Evolutionary conservation across 2,888 invertebrate genomes (phyloP).

Genomic region (Julus scandinavius): DNA sequence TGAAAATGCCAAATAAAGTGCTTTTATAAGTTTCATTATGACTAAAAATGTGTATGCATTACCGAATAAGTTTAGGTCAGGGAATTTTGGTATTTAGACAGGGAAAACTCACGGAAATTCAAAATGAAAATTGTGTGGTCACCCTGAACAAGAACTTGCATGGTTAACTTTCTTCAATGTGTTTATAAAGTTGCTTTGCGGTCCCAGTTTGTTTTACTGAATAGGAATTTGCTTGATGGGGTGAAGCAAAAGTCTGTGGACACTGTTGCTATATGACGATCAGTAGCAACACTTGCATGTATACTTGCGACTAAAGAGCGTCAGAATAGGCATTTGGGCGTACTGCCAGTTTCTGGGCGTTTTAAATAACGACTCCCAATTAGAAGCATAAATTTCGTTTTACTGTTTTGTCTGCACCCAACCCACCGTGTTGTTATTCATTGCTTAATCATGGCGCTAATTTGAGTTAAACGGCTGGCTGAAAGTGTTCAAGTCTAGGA

Average conservation of each 20-base stretch:
- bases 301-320: not conserved
- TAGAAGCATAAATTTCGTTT: constrained; percentile 15
- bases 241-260: not conserved
- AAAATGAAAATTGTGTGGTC: too few relatives aligned
- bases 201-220: too few relatives aligned
- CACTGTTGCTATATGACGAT: not conserved
- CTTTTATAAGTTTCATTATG: too few relatives aligned
- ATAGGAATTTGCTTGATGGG: not conserved
- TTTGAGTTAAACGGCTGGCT: not conserved
- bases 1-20: too few relatives aligned
- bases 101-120: too few relatives aligned
- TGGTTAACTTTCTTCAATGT: too few relatives aligned
- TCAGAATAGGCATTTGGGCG: constrained; percentile 3
- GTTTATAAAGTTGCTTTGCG: too few relatives aligned
- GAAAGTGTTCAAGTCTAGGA: not conserved
- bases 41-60: too few relatives aligned
- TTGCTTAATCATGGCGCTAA: not conserved
- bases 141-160: too few relatives aligned
- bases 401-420: not conserved
- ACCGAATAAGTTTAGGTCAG: too few relatives aligned
- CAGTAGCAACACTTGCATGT: not conserved
- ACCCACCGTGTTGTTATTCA: not conserved
- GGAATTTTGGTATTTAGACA: too few relatives aligned
- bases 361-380: constrained; percentile 31
- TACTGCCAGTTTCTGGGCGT: not conserved